Conservation (phyloP, 2,888 invertebrate genomes). For the Nebria brevicollis region DNA sequence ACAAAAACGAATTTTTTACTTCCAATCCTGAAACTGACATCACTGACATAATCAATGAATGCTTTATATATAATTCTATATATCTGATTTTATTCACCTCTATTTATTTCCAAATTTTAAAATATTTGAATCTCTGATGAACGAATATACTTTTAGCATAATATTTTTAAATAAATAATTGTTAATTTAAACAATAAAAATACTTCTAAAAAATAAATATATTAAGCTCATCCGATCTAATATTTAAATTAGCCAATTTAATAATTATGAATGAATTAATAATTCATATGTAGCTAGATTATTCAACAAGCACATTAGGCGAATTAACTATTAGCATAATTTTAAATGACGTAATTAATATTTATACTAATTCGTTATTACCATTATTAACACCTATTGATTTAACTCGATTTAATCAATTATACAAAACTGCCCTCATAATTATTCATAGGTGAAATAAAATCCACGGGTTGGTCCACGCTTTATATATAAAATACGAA, state of each 20-base stretch:
- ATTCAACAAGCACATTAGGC: conserved; percentile 16
- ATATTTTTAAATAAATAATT: too few species aligned
- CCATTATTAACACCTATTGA: conserved; percentile 30
- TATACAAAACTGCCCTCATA: too few species aligned
- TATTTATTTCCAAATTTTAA: too few species aligned
- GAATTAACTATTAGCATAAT: conserved; percentile 23
- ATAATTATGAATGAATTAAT: not conserved
- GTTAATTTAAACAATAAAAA: too few species aligned
- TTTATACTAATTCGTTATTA: conserved; percentile 12
- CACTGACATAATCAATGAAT: not conserved
- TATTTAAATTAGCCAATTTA: not conserved
- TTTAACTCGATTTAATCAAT: not conserved
- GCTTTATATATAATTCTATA: not conserved
- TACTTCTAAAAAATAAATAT: too few species aligned
- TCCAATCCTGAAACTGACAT: not conserved
- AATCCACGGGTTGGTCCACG: too few species aligned
- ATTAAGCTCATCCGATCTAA: not conserved
- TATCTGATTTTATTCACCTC: not conserved
- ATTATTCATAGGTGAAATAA: too few species aligned
- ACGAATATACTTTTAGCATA: too few species aligned
- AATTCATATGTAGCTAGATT: conserved; percentile 19
- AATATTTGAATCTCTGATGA: too few species aligned
- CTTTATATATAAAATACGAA: too few species aligned
- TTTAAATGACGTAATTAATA: conserved; percentile 29
- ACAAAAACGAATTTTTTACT: not conserved